These are phyloP conservation scores for Dryobota labecula DNA, from an alignment of 2,888 invertebrate genomes.

Conservation along the genomic window DNA sequence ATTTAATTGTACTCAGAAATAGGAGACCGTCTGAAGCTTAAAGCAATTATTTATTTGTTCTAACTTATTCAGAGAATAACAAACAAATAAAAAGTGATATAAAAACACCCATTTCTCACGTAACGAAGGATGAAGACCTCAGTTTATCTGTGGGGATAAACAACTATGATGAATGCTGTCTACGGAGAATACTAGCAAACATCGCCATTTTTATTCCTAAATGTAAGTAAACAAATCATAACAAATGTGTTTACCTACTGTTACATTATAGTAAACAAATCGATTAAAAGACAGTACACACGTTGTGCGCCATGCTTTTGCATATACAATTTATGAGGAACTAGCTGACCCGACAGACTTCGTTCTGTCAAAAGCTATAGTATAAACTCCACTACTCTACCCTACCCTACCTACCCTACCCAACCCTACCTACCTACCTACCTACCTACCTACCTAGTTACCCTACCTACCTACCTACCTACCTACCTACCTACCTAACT, in stretches of 20 bases:
- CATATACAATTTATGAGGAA: background rate
- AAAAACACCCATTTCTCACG: constrained; percentile 60
- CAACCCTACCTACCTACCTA: too few species aligned
- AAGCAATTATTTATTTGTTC: constrained; percentile 44
- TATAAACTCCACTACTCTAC: too few species aligned
- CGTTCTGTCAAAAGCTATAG: too few species aligned
- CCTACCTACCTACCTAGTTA: too few species aligned
- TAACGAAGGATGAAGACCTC: constrained; percentile 59
- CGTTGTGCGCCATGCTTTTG: background rate
- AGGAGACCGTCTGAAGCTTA: constrained; percentile 10
- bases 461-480: too few species aligned
- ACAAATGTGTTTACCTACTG: constrained; percentile 10
- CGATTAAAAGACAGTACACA: background rate
- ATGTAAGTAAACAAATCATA: background rate
- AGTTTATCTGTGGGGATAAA: constrained; percentile 61
- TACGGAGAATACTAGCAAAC: constrained; percentile 26
- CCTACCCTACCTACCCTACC: too few species aligned
- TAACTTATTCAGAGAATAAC: constrained; percentile 59
- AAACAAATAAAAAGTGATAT: constrained; percentile 64
- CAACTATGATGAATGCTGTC: constrained; percentile 53
- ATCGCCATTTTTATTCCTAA: constrained; percentile 28
- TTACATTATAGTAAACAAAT: constrained; percentile 12
- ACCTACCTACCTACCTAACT: too few species aligned
- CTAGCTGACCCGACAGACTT: too few species aligned
- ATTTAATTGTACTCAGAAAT: constrained; percentile 50